These are phyloP conservation scores for Ctenoplectra terminalis DNA, from an alignment of 1,140 invertebrate species.

Conservation along the genomic window DNA sequence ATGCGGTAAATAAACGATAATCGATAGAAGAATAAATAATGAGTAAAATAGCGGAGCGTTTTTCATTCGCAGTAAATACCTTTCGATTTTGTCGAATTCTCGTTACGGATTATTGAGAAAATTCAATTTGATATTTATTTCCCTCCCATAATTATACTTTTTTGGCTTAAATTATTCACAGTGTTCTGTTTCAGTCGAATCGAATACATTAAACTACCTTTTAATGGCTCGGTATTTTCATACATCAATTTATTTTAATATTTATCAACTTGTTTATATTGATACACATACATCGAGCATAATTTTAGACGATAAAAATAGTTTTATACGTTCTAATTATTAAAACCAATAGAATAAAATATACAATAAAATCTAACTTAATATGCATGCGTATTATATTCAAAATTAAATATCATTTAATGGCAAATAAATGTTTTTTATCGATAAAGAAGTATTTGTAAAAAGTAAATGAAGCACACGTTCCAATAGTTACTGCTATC, in stretches of 20 bases:
- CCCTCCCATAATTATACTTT: not conserved
- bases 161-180: not conserved
- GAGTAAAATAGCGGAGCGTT: not conserved
- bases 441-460: not conserved
- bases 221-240: not conserved
- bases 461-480: too few relatives aligned
- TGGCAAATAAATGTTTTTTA: not conserved
- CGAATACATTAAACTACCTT: not conserved
- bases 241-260: too few relatives aligned
- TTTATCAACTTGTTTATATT: too few relatives aligned
- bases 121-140: slow-evolving; percentile 8
- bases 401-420: not conserved
- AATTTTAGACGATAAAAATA: too few relatives aligned
- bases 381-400: too few relatives aligned
- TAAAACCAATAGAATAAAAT: too few relatives aligned
- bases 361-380: too few relatives aligned
- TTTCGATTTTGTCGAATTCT: slow-evolving; percentile 8
- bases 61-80: not conserved
- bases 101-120: not conserved
- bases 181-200: not conserved
- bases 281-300: too few relatives aligned
- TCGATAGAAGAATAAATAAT: slow-evolving; percentile 30
- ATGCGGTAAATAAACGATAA: slow-evolving; percentile 35
- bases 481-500: not conserved
- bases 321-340: too few relatives aligned